Base-by-base conservation (phyloP, 2,113 vertebrate species). In the Tonatia bakeri region DNA sequence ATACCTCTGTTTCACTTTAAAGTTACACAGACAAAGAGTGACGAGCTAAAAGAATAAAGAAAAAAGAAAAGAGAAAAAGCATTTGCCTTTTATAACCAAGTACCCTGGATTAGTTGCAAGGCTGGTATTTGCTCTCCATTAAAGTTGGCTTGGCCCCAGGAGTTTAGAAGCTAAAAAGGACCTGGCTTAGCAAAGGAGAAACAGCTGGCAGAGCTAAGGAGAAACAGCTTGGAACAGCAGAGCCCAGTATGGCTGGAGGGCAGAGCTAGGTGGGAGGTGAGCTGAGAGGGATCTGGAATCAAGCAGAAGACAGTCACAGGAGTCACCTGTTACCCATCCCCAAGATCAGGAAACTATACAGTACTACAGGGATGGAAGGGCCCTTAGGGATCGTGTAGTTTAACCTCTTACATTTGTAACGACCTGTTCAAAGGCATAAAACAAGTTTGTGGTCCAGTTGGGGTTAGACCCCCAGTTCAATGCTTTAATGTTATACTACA, bases 71-170 rank as follows among this genome's bases (percentile, higher is more conserved):
- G 82, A 80, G 59, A 77, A 61, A 83, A 33, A 69, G 43, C 28
- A 33, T 64, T 43, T 94, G 59, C 26, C 28, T 93, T 83, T 87
- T 87, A 94, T 90, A 88, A 91, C 20, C 33, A 93, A 93, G 11
- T 87, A 69, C 20, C 47, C 47, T 89, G 54, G 75, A 52, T 95
- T 86, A 79, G 75, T 14, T 96, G n/a, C 52, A 85, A 91, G 31
- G 31, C 61, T 88, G 17, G 59, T 81, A 88, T 65, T 79, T 82
- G 20, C 22, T 94, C 17, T 31, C 56, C 50, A 83, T 50, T 15
- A 79, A 72, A 83, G 70, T 13, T 91, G 76, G 59, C 56, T 70
- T 54, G 86, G 31, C 20, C 81, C 31, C 69, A 90, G 59, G 43
- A 76, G n/a, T 88, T 93, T 28, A 81, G 54, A 15, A 82, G 47